phyloP scores from a whole-genome alignment of 2,113 vertebrate genomes.

The Talpa occidentalis region DNA sequence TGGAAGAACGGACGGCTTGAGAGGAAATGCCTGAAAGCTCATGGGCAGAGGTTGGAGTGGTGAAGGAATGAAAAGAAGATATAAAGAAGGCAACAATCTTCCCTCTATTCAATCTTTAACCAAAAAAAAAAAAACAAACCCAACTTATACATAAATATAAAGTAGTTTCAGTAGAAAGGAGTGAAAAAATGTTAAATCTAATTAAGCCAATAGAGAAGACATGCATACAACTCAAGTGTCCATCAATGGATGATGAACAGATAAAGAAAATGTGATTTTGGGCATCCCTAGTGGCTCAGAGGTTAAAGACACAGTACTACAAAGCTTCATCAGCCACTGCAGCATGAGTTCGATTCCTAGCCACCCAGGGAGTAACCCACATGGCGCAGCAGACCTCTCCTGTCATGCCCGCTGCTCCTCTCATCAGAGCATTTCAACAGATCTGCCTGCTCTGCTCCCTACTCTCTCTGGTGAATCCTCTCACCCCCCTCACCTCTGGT shows the following conservation, averaged over 20 bases:
- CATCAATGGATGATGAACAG: not conserved
- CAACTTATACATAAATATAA: not conserved
- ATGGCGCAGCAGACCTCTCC: too few species aligned
- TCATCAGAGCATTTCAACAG: too few species aligned
- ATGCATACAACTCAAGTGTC: not conserved
- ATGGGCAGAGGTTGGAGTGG: accelerated
- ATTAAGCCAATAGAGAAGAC: not conserved
- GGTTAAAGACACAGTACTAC: too few species aligned
- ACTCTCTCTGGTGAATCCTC: too few species aligned
- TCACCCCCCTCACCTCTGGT: too few species aligned
- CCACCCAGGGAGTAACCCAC: too few species aligned
- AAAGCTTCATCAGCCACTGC: too few species aligned
- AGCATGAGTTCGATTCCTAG: too few species aligned
- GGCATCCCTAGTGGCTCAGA: too few species aligned
- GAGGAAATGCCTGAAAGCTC: not conserved
- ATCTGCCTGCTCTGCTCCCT: too few species aligned
- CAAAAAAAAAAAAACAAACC: too few species aligned
- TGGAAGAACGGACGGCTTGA: not conserved
- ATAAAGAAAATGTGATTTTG: not conserved
- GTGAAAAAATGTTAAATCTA: not conserved
- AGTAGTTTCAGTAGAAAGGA: not conserved
- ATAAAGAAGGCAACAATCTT: not conserved
- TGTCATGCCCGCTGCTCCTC: too few species aligned
- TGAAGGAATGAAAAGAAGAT: not conserved
- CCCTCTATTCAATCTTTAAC: not conserved